These are phyloP conservation scores for Calcarius lapponicus DNA, from an alignment of 2,797 vertebrate genomes.

Conservation along the genomic window DNA sequence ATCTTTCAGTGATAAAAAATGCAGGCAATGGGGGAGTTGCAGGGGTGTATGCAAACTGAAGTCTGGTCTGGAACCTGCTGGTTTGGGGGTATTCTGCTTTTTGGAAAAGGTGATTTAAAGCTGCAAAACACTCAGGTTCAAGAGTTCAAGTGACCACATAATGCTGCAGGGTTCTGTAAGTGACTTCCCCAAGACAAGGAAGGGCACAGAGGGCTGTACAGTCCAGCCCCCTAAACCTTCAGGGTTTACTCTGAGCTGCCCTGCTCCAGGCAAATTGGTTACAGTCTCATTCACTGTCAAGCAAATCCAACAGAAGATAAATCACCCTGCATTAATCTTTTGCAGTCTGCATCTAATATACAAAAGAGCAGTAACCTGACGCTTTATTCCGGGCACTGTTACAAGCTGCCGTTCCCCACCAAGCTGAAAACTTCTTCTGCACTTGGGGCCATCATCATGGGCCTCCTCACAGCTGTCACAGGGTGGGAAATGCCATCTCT, in stretches of 20 bases:
- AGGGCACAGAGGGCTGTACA: neutral
- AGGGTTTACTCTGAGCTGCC: neutral
- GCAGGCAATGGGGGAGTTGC: fast-evolving
- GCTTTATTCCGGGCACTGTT: slow-evolving; percentile 30
- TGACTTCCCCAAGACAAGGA: neutral
- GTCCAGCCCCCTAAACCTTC: neutral
- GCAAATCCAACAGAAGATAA: slow-evolving; percentile 18
- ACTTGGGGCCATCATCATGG: neutral
- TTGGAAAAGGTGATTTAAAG: neutral
- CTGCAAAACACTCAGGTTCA: neutral
- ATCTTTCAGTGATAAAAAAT: neutral
- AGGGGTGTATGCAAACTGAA: neutral
- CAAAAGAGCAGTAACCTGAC: slow-evolving; percentile 35
- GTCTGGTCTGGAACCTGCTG: neutral
- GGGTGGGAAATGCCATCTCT: slow-evolving; percentile 6
- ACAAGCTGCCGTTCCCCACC: slow-evolving; percentile 20
- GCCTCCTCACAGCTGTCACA: neutral
- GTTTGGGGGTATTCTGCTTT: neutral
- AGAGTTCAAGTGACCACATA: neutral
- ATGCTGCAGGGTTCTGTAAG: neutral
- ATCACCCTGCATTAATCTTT: slow-evolving; percentile 26
- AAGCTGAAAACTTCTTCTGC: neutral
- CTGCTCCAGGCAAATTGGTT: slow-evolving; percentile 24
- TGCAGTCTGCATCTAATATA: neutral
- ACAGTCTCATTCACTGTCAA: slow-evolving; percentile 16